phyloP scores from a whole-genome alignment of 2,113 vertebrate genomes.

The Hemichromis elongatus region DNA sequence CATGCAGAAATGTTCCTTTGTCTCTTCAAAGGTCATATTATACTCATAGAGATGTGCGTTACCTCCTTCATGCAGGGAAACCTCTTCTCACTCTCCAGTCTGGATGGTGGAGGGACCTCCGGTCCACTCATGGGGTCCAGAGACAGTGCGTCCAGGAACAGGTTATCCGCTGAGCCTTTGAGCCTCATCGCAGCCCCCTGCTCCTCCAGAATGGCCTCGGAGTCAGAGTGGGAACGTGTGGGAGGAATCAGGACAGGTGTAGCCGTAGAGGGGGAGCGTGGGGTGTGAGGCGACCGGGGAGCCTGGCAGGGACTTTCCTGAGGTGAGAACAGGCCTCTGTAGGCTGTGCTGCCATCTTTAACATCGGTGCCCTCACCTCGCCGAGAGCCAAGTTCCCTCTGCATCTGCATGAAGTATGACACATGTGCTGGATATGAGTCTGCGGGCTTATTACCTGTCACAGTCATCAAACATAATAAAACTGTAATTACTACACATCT shows the following conservation, averaged over 20 bases:
- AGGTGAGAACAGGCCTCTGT: slow-evolving; percentile 54
- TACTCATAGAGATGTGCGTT: not conserved
- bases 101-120: slow-evolving; percentile 71
- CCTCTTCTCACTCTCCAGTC: slow-evolving; percentile 80
- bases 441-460: not conserved
- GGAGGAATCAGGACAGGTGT: slow-evolving; percentile 15
- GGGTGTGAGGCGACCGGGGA: slow-evolving; percentile 65
- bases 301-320: slow-evolving; percentile 70
- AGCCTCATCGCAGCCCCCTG: slow-evolving; percentile 69
- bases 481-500: not conserved
- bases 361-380: slow-evolving; percentile 67
- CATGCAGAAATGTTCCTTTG: not conserved
- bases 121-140: slow-evolving; percentile 79
- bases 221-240: slow-evolving; percentile 76
- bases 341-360: slow-evolving; percentile 62
- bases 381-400: slow-evolving; percentile 75
- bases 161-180: slow-evolving; percentile 81
- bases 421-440: not conserved
- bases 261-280: slow-evolving; percentile 42
- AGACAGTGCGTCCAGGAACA: slow-evolving; percentile 86
- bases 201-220: slow-evolving; percentile 78
- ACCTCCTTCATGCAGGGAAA: slow-evolving; percentile 81
- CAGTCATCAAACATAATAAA: not conserved
- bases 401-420: slow-evolving; percentile 66
- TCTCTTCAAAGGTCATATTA: not conserved